Percentiles rank a stretch among this genome's conserved stretches.
Conservation (phyloP, 2,888 invertebrate genomes). For the Hypolimnas misippus region DNA sequence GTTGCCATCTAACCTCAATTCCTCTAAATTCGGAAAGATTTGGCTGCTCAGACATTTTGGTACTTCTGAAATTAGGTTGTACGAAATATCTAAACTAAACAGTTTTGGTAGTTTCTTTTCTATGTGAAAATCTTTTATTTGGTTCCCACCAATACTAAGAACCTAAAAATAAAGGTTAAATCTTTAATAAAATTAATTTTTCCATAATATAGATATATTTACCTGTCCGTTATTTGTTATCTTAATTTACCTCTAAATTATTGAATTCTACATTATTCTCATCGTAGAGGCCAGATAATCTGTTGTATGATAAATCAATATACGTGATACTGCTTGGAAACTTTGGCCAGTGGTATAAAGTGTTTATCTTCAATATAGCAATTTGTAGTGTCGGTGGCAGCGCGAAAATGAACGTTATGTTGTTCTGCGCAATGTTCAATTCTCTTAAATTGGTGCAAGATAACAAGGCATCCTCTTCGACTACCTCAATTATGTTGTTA, state of each 20-base stretch:
- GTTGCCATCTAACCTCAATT: slow-evolving; percentile 81
- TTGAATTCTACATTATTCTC: slow-evolving; percentile 69
- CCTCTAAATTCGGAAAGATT: slow-evolving; percentile 75
- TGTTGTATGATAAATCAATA: slow-evolving; percentile 74
- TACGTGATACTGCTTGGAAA: slow-evolving; percentile 72
- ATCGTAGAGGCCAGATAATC: slow-evolving; percentile 66
- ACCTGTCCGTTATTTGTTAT: slow-evolving; percentile 30
- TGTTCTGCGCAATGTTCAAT: slow-evolving; percentile 76
- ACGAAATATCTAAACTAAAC: slow-evolving; percentile 78
- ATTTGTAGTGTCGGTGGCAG: slow-evolving; percentile 69
- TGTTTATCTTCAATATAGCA: slow-evolving; percentile 70
- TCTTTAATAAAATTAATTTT: neutral
- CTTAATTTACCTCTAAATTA: slow-evolving; percentile 72
- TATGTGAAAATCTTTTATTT: slow-evolving; percentile 73
- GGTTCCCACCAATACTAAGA: slow-evolving; percentile 74
- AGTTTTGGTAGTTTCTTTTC: slow-evolving; percentile 70
- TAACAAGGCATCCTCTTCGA: slow-evolving; percentile 70
- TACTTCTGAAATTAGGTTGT: slow-evolving; percentile 73
- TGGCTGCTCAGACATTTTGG: slow-evolving; percentile 71
- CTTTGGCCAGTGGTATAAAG: slow-evolving; percentile 72
- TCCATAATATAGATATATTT: neutral
- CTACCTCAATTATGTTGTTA: slow-evolving; percentile 73
- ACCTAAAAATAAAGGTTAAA: slow-evolving; percentile 64
- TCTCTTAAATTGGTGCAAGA: slow-evolving; percentile 67
- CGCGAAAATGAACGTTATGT: slow-evolving; percentile 71